Evolutionary conservation across 2,888 invertebrate species (phyloP), one percentile per base, ranked within the genome.

Genomic region (Lasioglossum villosulum): DNA sequence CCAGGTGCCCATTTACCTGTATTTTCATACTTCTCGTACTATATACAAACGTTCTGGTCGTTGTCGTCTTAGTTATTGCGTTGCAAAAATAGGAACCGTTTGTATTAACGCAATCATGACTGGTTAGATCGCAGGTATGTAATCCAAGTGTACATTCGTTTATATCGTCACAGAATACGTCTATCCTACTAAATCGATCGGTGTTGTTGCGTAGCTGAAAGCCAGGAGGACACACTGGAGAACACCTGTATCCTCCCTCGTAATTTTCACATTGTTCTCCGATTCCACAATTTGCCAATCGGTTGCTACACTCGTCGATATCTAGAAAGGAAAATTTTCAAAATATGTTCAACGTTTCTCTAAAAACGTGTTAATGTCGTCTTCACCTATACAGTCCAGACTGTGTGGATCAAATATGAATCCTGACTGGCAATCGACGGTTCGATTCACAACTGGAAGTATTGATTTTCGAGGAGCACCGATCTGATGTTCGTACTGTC

Each of bases 61-160:
- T 78, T 0, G 85, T 82, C 0, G 78, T 81, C 3, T 30, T 63
- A 30, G 68, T 74, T 23, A 84, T 71, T 0, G 27, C 6, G 39
- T 89, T 80, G 76, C 93, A 93, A 23, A 84, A 80, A 63, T 92
- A 93, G 19, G 93, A 93, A 39, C 93, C 93, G 10, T 93, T 92
- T 10, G 92, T 93, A 79, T 93, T 93, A 16, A 89, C 77, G 39
- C 93, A 93, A 27, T 84, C 82, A 23, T 93, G 92, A 45, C 84
- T 83, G 0, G 76, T 70, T 8, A 95, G 94, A 0, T 95, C 96
- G 76, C 97, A 97, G 78, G 96, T 95, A 82, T 97, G 95, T 74
- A 96, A 95, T 56, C 96, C 96, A 68, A 96, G 94, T 0, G 95
- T 95, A 92, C 98, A 98, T 94, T 98, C 98, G 93, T 98, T 97